Evolutionary conservation across 2,797 vertebrate genomes (phyloP).

Genomic region (Passerculus sandwichensis): DNA sequence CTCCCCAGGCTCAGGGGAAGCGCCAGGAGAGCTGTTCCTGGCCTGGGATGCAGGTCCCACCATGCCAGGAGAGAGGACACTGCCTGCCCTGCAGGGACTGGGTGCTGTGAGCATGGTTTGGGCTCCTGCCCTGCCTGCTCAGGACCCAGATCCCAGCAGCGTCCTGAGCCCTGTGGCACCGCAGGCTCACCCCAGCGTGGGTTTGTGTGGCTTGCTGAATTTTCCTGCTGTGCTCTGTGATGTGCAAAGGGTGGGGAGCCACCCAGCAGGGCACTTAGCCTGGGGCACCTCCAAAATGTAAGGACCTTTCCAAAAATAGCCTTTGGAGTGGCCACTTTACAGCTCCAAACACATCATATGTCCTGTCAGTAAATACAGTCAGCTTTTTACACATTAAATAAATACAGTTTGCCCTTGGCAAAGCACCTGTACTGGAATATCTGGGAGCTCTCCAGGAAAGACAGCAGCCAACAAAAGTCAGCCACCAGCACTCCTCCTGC

Average conservation of each 20-base stretch:
- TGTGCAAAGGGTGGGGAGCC: fast-evolving
- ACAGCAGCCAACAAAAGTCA: not conserved
- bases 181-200: not conserved
- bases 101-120: not conserved
- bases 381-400: not conserved
- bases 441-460: not conserved
- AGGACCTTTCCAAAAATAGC: not conserved
- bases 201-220: not conserved
- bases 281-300: not conserved
- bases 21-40: not conserved
- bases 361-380: not conserved
- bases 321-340: not conserved
- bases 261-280: not conserved
- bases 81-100: not conserved
- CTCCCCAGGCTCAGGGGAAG: not conserved
- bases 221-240: fast-evolving
- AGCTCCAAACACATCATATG: not conserved
- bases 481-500: not conserved
- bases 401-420: not conserved
- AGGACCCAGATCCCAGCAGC: too few species aligned
- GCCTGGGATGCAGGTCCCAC: not conserved
- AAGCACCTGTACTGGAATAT: not conserved
- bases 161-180: not conserved
- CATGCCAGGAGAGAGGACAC: fast-evolving
- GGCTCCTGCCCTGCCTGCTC: not conserved